Evolutionary conservation across 2,797 vertebrate genomes (phyloP), one percentile per base, ranked within the genome.

Genomic region (Lindbergichthys nudifrons): DNA sequence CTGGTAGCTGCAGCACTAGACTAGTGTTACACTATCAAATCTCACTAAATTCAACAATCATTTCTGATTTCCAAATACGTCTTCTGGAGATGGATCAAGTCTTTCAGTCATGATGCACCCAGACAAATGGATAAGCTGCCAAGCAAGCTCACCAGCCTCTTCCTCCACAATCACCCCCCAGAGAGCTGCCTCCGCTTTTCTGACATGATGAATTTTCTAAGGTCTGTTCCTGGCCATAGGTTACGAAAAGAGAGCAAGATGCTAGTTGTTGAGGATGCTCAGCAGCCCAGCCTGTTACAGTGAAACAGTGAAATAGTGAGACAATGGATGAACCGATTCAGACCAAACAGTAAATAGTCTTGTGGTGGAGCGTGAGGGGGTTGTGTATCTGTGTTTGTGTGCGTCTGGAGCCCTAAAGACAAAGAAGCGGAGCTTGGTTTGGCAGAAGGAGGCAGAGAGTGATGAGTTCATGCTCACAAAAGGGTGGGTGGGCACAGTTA

Each of bases 401-500:
- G 54, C 1, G 58, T 81, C 56, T 83, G 69, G 66, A 81, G 70
- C 60, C 56, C 16, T 67, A 39, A 73, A 81, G 78, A 91, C 81
- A 85, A 86, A 83, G 80, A 77, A 83, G 47, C 59, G 9, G 51
- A 79, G 72, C 69, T 64, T 65, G 53, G 46, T 89, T 88, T 87
- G 81, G 84, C 72, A 81, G 69, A 56, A 75, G 75, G 59, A 88
- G 77, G 70, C 60, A 32, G 76, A 87, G 71, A 89, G 75, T 82
- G 87, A 86, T 83, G 75, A 64, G 75, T 89, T 87, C 65, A 80
- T 79, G 83, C 75, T 79, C 41, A 36, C 71, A 51, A 72, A 81
- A 43, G 72, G 71, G 62, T 81, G 77, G 79, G 77, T 87, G 82
- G 83, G 82, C 81, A 73, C 68, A 23, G 67, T 74, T 80, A 80